These are phyloP conservation scores for Hyla sarda DNA, from an alignment of 2,113 vertebrate species.

Conservation along the genomic window DNA sequence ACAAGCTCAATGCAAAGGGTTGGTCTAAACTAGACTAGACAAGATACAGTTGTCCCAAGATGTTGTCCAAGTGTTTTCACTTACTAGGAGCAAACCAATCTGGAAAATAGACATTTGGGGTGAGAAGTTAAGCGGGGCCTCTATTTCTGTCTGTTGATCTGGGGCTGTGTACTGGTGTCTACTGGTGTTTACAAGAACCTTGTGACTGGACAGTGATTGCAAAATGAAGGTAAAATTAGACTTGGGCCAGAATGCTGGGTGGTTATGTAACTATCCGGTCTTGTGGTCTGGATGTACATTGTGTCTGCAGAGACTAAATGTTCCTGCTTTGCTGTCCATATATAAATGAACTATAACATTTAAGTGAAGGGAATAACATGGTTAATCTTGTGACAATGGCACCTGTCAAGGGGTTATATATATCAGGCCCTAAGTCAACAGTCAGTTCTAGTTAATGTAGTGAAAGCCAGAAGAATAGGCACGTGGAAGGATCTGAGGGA, in stretches of 20 bases:
- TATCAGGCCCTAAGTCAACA: too few species aligned
- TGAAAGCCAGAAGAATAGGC: too few species aligned
- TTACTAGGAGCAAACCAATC: background rate
- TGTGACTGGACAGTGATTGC: slow-evolving; percentile 2
- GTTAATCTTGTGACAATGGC: too few species aligned
- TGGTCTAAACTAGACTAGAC: background rate
- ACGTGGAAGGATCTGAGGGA: too few species aligned
- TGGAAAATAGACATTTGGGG: background rate
- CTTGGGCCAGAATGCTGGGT: background rate
- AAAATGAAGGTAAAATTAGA: slow-evolving; percentile 20
- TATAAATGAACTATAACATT: too few species aligned
- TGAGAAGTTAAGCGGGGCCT: background rate
- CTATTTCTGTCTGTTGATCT: background rate
- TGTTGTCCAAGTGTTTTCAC: background rate
- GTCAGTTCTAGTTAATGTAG: too few species aligned
- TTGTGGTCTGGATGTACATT: background rate
- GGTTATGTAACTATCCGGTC: background rate
- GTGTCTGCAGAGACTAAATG: background rate
- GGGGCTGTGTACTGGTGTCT: background rate
- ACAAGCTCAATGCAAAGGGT: background rate
- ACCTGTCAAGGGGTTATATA: too few species aligned
- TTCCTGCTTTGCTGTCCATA: background rate
- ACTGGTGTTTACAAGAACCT: background rate
- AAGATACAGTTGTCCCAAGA: background rate
- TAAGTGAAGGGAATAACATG: too few species aligned